A percentile compares a stretch with the other conserved stretches of the same genome.
Evolutionary conservation across 2,797 vertebrate species (phyloP).

Genomic region (Synaphobranchus kaupii): DNA sequence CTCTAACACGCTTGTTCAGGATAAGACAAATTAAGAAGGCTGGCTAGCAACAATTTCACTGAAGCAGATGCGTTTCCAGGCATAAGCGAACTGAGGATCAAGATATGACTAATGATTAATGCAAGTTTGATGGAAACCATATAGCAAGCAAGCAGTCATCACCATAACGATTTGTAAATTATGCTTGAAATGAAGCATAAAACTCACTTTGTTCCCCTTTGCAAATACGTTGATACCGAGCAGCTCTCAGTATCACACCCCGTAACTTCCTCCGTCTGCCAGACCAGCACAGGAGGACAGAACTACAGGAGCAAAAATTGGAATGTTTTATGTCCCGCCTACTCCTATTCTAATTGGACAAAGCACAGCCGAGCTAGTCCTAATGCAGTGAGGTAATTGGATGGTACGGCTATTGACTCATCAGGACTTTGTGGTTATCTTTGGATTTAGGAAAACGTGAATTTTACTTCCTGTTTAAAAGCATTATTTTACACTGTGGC

Average conservation of each 20-base stretch:
- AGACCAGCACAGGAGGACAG: not conserved
- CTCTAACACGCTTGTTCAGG: not conserved
- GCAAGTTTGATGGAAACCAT: not conserved
- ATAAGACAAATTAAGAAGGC: not conserved
- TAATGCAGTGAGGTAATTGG: not conserved
- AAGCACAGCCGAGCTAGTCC: too few species aligned
- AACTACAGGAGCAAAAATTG: not conserved
- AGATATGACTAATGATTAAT: not conserved
- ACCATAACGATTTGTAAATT: not conserved
- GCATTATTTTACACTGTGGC: not conserved
- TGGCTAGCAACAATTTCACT: not conserved
- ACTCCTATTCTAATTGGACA: not conserved
- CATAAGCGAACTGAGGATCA: not conserved
- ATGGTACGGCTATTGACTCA: not conserved
- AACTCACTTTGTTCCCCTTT: slow-evolving; percentile 11
- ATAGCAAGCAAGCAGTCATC: not conserved
- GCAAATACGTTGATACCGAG: not conserved
- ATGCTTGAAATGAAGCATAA: not conserved
- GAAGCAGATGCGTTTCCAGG: not conserved
- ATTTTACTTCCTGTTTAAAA: not conserved
- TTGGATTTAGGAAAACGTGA: not conserved
- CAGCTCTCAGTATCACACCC: not conserved
- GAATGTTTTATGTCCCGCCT: not conserved
- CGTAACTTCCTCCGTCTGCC: not conserved
- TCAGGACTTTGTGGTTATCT: not conserved